These are phyloP conservation scores for Sparus aurata DNA, from an alignment of 2,797 vertebrate genomes.

Conservation along the genomic window DNA sequence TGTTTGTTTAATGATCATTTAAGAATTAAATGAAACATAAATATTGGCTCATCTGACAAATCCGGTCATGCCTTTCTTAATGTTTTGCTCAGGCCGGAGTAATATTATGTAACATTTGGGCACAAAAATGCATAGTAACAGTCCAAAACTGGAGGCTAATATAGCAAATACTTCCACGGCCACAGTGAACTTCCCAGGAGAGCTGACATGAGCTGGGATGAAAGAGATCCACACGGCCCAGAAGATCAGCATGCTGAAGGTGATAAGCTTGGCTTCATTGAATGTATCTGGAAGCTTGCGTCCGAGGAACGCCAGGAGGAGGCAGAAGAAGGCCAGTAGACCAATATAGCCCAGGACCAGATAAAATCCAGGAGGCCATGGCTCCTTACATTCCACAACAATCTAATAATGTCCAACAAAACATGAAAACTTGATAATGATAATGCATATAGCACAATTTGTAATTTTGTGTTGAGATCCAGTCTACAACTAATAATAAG, in stretches of 20 bases:
- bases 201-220: conserved; percentile 84
- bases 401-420: conserved; percentile 59
- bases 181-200: conserved; percentile 85
- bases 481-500: no score
- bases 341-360: conserved; percentile 85
- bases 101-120: conserved; percentile 87
- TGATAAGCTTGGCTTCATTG: conserved; percentile 86
- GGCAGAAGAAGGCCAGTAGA: conserved; percentile 82
- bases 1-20: no score
- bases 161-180: conserved; percentile 87
- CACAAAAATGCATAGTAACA: conserved; percentile 84
- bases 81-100: conserved; percentile 80
- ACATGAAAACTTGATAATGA: background rate
- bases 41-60: conserved; percentile 15
- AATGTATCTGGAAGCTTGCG: conserved; percentile 85
- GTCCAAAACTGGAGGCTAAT: conserved; percentile 84
- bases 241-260: conserved; percentile 88
- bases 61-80: conserved; percentile 80
- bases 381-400: conserved; percentile 84
- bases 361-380: conserved; percentile 84
- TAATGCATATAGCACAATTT: background rate
- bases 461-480: no score
- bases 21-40: conserved; percentile 53
- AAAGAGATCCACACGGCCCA: conserved; percentile 86
- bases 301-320: conserved; percentile 82